Base-by-base conservation (phyloP, 1,140 invertebrate genomes). In the Steinernema feltiae region DNA sequence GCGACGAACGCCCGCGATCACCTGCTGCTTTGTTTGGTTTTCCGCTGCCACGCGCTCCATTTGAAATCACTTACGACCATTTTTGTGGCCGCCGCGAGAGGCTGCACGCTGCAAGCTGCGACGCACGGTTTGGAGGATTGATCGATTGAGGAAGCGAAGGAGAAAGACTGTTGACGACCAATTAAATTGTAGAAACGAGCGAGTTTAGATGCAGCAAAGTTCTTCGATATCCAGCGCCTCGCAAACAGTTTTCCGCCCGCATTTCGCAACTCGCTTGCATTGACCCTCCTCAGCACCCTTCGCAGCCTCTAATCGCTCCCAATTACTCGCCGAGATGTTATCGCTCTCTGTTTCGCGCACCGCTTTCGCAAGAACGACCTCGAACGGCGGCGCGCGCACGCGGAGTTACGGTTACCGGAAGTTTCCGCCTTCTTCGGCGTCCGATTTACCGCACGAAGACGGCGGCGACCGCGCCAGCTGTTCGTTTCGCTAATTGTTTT, bases 401-500 rank as follows among this genome's bases (percentile, higher is more conserved):
- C 53, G 12, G 24, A 63, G 53, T 63, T 63, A 63, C 53, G 24
- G 53, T 63, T 63, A 63, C 53, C 53, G 53, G 53, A 63, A 63
- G 53, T n/a, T n/a, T n/a, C n/a, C n/a, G n/a, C n/a, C 53, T 21
- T 27, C 24, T 63, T 15, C 53, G 15, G 53, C 53, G 53, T 7
- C n/a, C 53, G 53, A 27, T 63, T 63, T 63, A 12, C 53, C 53
- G 53, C 53, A 63, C 53, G 15, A 7, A 21, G 7, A 21, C 53
- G 12, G 7, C 24, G 12, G 7, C 18, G 7, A 18, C 53, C 7
- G 7, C 12, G 53, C 53, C 53, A 63, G 53, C 53, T 63, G 53
- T 63, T 63, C 53, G 53, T 63, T 63, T 63, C 53, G 53, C 24
- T 63, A 63, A 63, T 63, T 63, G 53, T 63, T 63, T 63, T 63